A percentile compares a stretch with the other conserved stretches of the same genome.
Conservation (phyloP, 2,888 invertebrate species). For the Sicus ferrugineus region DNA sequence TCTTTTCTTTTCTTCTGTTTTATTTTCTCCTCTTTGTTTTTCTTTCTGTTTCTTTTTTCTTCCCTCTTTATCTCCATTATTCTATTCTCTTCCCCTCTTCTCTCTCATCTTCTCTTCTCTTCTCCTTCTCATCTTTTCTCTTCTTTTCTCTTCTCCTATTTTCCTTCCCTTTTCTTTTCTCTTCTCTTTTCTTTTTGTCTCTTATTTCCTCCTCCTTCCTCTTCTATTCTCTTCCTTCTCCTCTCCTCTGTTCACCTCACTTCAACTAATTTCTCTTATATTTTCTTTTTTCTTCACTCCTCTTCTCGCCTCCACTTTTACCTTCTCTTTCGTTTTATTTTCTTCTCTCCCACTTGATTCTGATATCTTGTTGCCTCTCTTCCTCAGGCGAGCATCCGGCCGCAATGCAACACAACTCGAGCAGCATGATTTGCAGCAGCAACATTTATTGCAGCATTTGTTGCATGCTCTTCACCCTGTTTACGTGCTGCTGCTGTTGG, state of each 20-base stretch:
- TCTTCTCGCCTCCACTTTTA: background rate
- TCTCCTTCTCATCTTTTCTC: background rate
- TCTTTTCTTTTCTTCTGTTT: no score
- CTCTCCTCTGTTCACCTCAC: background rate
- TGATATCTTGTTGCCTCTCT: constrained; percentile 32
- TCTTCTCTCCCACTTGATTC: no score
- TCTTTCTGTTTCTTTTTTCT: no score
- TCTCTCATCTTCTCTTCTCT: background rate
- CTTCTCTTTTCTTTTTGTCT: constrained; percentile 5
- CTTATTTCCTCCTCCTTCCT: background rate
- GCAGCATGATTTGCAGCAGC: constrained; percentile 53
- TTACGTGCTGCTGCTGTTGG: constrained; percentile 57
- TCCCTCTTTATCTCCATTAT: background rate
- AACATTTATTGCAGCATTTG: constrained; percentile 59
- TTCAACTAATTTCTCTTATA: constrained; percentile 20
- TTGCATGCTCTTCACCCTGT: constrained; percentile 57
- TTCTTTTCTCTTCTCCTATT: background rate
- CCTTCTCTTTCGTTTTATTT: background rate
- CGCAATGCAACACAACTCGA: constrained; percentile 79
- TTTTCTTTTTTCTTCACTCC: constrained; percentile 23
- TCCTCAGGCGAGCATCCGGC: constrained; percentile 84
- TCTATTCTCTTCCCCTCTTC: background rate
- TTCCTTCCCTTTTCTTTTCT: constrained; percentile 5
- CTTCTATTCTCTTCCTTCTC: background rate
- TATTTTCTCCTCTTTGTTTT: no score